A percentile compares a stretch with the other conserved stretches of the same genome.
These are phyloP conservation scores for Meloe dianella DNA, from an alignment of 2,888 invertebrate genomes.

Conservation along the genomic window DNA sequence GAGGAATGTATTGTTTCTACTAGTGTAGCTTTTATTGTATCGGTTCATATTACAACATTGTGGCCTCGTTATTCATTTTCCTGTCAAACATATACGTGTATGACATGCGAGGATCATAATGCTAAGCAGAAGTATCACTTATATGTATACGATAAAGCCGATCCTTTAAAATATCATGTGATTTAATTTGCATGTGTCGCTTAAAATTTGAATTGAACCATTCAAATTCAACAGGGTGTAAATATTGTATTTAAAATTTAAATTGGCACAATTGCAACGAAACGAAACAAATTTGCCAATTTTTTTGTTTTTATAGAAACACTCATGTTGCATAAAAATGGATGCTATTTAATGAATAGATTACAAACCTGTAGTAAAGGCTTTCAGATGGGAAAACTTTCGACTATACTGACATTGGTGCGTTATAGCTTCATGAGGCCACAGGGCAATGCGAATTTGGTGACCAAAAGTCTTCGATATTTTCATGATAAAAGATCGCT, in stretches of 20 bases:
- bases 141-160: background rate
- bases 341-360: too few relatives aligned
- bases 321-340: too few relatives aligned
- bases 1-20: constrained; percentile 20
- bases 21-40: constrained; percentile 17
- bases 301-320: too few relatives aligned
- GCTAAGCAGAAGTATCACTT: constrained; percentile 10
- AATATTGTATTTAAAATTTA: background rate
- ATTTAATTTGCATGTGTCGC: constrained; percentile 4
- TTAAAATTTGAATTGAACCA: background rate
- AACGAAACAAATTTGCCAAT: too few relatives aligned
- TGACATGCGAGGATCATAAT: constrained; percentile 25
- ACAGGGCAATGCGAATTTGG: too few relatives aligned
- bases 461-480: too few relatives aligned
- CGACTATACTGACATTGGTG: too few relatives aligned
- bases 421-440: too few relatives aligned
- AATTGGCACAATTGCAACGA: background rate
- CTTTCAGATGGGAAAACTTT: too few relatives aligned
- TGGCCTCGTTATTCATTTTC: constrained; percentile 31
- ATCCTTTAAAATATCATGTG: constrained; percentile 17
- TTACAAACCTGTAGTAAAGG: too few relatives aligned
- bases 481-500: too few relatives aligned
- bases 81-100: constrained; percentile 27
- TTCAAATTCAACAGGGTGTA: background rate
- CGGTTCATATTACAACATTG: constrained; percentile 27